A percentile compares a stretch with the other conserved stretches of the same genome.
phyloP scores from a whole-genome alignment of 2,888 invertebrate genomes.

The Caenorhabditis wallacei region DNA sequence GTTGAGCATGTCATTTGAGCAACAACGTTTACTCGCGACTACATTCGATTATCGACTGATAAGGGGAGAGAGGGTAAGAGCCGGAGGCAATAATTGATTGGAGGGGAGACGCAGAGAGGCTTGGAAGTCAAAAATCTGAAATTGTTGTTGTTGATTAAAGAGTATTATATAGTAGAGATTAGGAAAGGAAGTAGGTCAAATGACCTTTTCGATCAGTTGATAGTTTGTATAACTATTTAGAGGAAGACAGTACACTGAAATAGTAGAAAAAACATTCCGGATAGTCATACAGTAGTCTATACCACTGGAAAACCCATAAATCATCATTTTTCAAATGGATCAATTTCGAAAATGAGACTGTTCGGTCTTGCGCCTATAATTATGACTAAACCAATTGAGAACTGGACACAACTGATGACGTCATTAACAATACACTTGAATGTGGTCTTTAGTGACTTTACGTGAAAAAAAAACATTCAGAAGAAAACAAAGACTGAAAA shows the following conservation, averaged over 20 bases:
- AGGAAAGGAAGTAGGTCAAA: background rate
- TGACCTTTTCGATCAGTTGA: slow-evolving; percentile 15
- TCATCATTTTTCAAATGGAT: slow-evolving; percentile 14
- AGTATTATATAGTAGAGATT: slow-evolving; percentile 9
- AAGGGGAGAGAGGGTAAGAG: slow-evolving; percentile 1
- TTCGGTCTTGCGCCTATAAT: slow-evolving; percentile 21
- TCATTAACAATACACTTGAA: slow-evolving; percentile 27
- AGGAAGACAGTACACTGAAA: background rate
- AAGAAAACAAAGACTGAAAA: background rate
- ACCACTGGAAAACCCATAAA: background rate
- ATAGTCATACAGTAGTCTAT: no score
- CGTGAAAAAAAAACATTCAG: background rate
- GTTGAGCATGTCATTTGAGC: slow-evolving; percentile 56
- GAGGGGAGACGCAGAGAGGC: slow-evolving; percentile 22
- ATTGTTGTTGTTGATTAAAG: slow-evolving; percentile 34
- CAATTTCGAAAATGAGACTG: slow-evolving; percentile 19
- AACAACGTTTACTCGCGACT: slow-evolving; percentile 40
- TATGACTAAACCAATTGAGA: slow-evolving; percentile 43
- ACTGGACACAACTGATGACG: slow-evolving; percentile 37
- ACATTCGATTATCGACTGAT: slow-evolving; percentile 48
- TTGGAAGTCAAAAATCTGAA: slow-evolving; percentile 25
- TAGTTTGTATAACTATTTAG: background rate
- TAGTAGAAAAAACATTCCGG: no score
- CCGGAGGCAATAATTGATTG: background rate
- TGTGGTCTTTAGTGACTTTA: slow-evolving; percentile 1